Conservation (phyloP, 2,797 vertebrate species). For the Myioborus miniatus region DNA sequence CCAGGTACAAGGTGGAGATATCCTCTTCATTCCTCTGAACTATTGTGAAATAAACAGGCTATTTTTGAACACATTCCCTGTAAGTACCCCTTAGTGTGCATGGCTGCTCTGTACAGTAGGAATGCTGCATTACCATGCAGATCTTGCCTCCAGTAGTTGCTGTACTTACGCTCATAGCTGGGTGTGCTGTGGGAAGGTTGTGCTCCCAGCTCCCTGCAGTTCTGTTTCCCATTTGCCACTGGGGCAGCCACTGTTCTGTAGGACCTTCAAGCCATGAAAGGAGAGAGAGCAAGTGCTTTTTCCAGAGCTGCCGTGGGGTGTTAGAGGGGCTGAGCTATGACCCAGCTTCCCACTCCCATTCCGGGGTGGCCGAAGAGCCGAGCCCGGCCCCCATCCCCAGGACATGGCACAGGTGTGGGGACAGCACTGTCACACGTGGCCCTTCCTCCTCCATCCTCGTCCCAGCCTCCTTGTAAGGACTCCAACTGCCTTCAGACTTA, state of each 20-base stretch:
- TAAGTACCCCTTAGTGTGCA: background rate
- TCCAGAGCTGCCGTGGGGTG: slow-evolving; percentile 32
- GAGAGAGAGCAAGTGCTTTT: slow-evolving; percentile 39
- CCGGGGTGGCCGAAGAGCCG: background rate
- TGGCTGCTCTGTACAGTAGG: background rate
- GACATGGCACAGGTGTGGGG: background rate
- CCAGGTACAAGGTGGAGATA: background rate
- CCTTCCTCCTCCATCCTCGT: background rate
- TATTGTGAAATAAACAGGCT: background rate
- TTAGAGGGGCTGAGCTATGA: slow-evolving; percentile 22
- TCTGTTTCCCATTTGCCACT: background rate
- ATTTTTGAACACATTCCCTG: background rate
- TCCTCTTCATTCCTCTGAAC: background rate
- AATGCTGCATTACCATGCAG: background rate
- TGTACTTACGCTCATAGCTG: background rate
- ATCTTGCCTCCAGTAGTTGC: background rate
- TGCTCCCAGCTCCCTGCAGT: background rate
- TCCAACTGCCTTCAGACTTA: background rate
- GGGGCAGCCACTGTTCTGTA: background rate
- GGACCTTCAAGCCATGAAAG: slow-evolving; percentile 44
- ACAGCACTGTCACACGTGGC: accelerated
- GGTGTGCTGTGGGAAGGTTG: background rate
- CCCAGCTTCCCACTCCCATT: background rate
- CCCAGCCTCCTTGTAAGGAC: background rate
- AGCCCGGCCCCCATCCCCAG: background rate